Evolutionary conservation across 2,888 invertebrate genomes (phyloP), one percentile per base, ranked within the genome.

Genomic region (Kryphioiulus occultus): DNA sequence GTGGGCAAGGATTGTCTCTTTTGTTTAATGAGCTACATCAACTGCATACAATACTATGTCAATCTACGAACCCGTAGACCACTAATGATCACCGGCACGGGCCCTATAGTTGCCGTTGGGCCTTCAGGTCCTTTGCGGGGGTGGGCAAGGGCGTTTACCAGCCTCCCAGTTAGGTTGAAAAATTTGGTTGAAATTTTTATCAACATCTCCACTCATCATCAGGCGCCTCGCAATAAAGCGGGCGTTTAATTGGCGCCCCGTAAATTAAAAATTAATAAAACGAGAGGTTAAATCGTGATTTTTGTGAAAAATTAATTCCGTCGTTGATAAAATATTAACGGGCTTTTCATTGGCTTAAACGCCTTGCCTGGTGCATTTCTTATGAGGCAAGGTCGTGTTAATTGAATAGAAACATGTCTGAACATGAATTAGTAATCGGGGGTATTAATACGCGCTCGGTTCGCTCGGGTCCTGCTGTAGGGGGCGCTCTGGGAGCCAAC

Each of bases 211-310:
- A n/a, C n/a, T n/a, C n/a, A n/a, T n/a, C n/a, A n/a, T n/a, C n/a
- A n/a, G n/a, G 44, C 12, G 53, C n/a, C n/a, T n/a, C 5, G n/a
- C 53, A n/a, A 53, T 53, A 53, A 83, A 83, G 19, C 83, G 26
- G 30, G 26, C 30, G 83, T 83, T 83, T 83, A 83, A 83, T 83
- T 83, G 83, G 83, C 83, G 83, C 35, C 32, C 53, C 5, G 19
- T 4, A 35, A 35, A 83, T 83, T 83, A 83, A 83, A 83, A 83
- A 83, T 83, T 83, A 83, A 83, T 83, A 26, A 30, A 83, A 83
- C 83, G n/a, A 17, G 15, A 30, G 83, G 35, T 30, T 35, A 83
- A 83, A 83, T 35, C n/a, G 83, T 83, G 83, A 83, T 83, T 83
- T 83, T 83, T 30, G 35, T 83, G 35, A 83, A 83, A 83, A 83